Evolutionary conservation across 2,113 vertebrate genomes (phyloP).

Genomic region (Ellobius talpinus): DNA sequence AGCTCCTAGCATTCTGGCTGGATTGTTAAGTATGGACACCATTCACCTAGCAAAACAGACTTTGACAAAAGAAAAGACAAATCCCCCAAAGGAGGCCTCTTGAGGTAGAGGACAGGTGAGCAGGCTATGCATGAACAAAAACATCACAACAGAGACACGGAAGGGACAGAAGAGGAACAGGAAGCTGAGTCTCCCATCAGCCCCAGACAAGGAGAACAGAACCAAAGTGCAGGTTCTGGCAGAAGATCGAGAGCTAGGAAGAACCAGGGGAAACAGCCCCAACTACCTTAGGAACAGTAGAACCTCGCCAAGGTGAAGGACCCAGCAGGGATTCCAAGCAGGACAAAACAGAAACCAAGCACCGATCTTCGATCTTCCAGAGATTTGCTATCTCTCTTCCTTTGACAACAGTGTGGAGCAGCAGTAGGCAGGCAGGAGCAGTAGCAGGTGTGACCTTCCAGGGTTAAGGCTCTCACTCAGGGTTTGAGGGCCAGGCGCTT

Average conservation of each 20-base stretch:
- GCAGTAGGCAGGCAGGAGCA: neutral
- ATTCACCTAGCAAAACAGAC: neutral
- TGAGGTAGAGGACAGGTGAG: neutral
- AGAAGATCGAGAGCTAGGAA: neutral
- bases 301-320: neutral
- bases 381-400: no score
- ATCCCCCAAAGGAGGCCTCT: neutral
- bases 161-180: neutral
- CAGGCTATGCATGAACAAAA: neutral
- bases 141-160: neutral
- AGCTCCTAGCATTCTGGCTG: neutral
- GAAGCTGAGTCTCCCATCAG: neutral
- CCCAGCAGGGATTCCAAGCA: neutral
- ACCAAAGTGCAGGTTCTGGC: neutral
- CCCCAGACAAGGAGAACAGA: neutral
- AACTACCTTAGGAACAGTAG: neutral
- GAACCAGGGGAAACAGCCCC: no score
- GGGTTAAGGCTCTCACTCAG: neutral
- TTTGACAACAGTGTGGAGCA: neutral
- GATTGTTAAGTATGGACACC: neutral
- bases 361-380: neutral
- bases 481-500: neutral
- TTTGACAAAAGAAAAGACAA: neutral
- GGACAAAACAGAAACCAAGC: neutral
- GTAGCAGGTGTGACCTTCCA: neutral